These are phyloP conservation scores for Anabas testudineus DNA, from an alignment of 2,797 vertebrate species.

Conservation along the genomic window DNA sequence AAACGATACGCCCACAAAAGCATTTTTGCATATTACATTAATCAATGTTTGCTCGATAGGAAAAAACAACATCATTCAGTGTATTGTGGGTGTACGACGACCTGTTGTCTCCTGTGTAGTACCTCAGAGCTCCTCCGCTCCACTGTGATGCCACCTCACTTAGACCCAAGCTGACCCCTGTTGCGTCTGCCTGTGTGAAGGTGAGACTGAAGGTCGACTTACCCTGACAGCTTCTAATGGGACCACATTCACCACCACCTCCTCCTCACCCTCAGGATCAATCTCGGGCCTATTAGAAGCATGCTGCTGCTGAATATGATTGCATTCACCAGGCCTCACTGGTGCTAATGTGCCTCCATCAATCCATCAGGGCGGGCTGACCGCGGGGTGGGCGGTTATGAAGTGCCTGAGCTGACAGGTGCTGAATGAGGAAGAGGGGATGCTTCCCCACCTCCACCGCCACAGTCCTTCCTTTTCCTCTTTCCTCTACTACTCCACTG, in stretches of 20 bases:
- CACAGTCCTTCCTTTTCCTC: constrained; percentile 50
- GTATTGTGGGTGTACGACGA: constrained; percentile 28
- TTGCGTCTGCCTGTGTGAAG: constrained; percentile 68
- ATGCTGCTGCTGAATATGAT: constrained; percentile 85
- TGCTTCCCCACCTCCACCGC: constrained; percentile 39
- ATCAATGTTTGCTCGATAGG: background rate
- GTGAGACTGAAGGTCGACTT: constrained; percentile 83
- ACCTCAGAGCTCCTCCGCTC: constrained; percentile 3
- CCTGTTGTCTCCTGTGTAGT: constrained; percentile 59
- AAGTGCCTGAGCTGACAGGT: constrained; percentile 84
- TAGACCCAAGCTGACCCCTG: constrained; percentile 60
- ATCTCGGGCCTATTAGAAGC: constrained; percentile 86
- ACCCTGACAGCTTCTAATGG: constrained; percentile 81
- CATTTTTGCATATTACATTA: background rate
- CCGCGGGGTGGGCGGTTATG: constrained; percentile 83
- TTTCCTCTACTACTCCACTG: constrained; percentile 36
- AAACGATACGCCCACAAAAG: background rate
- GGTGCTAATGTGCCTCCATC: constrained; percentile 87
- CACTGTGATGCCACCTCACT: constrained; percentile 11
- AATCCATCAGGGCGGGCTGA: constrained; percentile 86
- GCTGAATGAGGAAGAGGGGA: constrained; percentile 79
- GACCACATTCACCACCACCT: constrained; percentile 56
- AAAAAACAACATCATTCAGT: background rate
- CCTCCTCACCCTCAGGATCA: constrained; percentile 82
- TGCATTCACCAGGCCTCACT: constrained; percentile 82